phyloP scores from a whole-genome alignment of 2,113 vertebrate genomes.

The Neolamprologus longior region DNA sequence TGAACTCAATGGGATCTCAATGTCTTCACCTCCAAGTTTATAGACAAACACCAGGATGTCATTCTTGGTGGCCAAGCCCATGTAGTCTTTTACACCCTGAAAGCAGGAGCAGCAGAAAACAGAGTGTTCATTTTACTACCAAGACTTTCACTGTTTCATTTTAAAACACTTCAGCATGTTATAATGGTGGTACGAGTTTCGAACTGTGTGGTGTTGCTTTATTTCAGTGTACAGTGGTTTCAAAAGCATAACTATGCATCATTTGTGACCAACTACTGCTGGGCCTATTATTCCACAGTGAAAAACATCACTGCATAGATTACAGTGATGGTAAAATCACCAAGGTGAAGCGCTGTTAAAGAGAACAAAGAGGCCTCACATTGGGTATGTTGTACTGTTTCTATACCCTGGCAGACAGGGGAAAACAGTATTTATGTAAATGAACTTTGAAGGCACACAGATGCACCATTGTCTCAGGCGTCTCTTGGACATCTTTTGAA shows the following conservation, averaged over 20 bases:
- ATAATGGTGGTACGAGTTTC: neutral
- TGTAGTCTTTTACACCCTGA: slow-evolving; percentile 86
- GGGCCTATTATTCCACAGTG: neutral
- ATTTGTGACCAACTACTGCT: neutral
- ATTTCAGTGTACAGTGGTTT: neutral
- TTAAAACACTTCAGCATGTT: neutral
- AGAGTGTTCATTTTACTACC: neutral
- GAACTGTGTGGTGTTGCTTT: neutral
- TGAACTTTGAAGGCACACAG: slow-evolving; percentile 25
- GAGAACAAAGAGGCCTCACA: slow-evolving; percentile 9
- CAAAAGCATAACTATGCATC: neutral
- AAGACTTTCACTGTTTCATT: neutral
- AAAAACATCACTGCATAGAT: neutral
- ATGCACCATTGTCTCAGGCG: slow-evolving; percentile 11
- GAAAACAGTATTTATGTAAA: slow-evolving; percentile 40
- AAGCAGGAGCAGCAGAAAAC: neutral
- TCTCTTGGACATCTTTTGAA: slow-evolving; percentile 30
- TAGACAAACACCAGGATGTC: slow-evolving; percentile 91
- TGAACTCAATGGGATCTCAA: slow-evolving; percentile 90
- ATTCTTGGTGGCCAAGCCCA: slow-evolving; percentile 93
- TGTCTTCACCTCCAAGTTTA: slow-evolving; percentile 84
- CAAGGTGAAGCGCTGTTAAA: neutral
- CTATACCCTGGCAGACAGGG: neutral
- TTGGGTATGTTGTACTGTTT: neutral
- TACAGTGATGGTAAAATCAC: neutral